Percentiles rank a stretch among this genome's conserved stretches.
These are phyloP conservation scores for Cordylochernes scorpioides DNA, from an alignment of 2,888 invertebrate genomes.

Conservation along the genomic window DNA sequence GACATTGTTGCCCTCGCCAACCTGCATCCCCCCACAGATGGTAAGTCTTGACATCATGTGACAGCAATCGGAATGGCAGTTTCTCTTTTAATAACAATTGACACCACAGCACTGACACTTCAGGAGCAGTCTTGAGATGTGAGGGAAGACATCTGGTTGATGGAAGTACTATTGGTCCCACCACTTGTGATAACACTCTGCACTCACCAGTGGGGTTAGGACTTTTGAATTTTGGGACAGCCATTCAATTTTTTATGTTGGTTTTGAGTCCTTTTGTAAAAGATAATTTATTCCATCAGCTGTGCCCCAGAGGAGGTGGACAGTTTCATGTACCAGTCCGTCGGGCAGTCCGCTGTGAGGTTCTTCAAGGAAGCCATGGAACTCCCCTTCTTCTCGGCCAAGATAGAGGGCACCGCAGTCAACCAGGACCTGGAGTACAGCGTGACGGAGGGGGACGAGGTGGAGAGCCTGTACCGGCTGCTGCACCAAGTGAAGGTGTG, in stretches of 20 bases:
- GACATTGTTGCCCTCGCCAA: constrained; percentile 84
- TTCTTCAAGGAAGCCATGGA: constrained; percentile 78
- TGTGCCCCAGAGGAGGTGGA: constrained; percentile 49
- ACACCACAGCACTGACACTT: too few relatives aligned
- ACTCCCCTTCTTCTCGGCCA: constrained; percentile 57
- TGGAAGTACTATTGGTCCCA: too few relatives aligned
- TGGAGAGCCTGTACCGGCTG: constrained; percentile 75
- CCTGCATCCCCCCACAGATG: constrained; percentile 56
- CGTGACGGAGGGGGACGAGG: constrained; percentile 71
- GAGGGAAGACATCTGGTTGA: too few relatives aligned
- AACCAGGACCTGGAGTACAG: constrained; percentile 48
- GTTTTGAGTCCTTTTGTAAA: too few relatives aligned
- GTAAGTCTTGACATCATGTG: too few relatives aligned
- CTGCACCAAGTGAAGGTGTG: constrained; percentile 44
- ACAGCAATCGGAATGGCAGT: too few relatives aligned
- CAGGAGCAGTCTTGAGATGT: too few relatives aligned
- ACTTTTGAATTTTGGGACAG: too few relatives aligned
- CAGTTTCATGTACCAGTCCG: constrained; percentile 98
- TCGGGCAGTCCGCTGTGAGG: constrained; percentile 79
- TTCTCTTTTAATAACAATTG: too few relatives aligned
- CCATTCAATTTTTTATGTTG: too few relatives aligned
- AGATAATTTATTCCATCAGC: too few relatives aligned
- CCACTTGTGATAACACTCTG: constrained; percentile 1
- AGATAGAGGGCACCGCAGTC: constrained; percentile 56
- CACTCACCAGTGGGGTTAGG: too few relatives aligned